These are phyloP conservation scores for Vanessa atalanta DNA, from an alignment of 1,140 invertebrate species.

Conservation along the genomic window DNA sequence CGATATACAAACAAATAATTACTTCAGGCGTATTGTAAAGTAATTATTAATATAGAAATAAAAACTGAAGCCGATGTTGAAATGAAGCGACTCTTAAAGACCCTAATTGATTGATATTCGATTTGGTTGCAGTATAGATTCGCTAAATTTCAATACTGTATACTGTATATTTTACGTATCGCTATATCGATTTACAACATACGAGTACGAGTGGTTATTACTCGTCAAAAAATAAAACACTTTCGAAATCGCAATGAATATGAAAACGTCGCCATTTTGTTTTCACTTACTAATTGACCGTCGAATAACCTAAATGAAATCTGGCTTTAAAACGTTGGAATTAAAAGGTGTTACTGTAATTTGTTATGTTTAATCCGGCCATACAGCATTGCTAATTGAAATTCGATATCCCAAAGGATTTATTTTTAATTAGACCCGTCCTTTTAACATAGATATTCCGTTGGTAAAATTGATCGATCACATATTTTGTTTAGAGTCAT, in stretches of 20 bases:
- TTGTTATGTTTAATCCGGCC: constrained; percentile 49
- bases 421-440: constrained; percentile 47
- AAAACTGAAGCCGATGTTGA: too few relatives aligned
- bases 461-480: background rate
- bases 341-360: constrained; percentile 47
- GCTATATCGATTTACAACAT: background rate
- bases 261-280: constrained; percentile 1
- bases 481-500: too few relatives aligned
- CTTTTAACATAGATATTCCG: constrained; percentile 7
- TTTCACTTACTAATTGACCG: constrained; percentile 8
- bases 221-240: background rate
- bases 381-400: constrained; percentile 54
- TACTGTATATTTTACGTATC: too few relatives aligned
- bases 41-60: too few relatives aligned
- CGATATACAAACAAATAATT: too few relatives aligned
- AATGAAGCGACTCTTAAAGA: too few relatives aligned
- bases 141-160: too few relatives aligned
- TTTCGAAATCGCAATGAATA: background rate
- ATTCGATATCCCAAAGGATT: constrained; percentile 52
- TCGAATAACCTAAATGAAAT: constrained; percentile 13
- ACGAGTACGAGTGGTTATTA: background rate
- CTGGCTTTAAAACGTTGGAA: constrained; percentile 43
- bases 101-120: too few relatives aligned
- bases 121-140: too few relatives aligned
- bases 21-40: too few relatives aligned